Evolutionary conservation across 2,888 invertebrate genomes (phyloP), one percentile per base, ranked within the genome.

Genomic region (Pegoplata infirma): DNA sequence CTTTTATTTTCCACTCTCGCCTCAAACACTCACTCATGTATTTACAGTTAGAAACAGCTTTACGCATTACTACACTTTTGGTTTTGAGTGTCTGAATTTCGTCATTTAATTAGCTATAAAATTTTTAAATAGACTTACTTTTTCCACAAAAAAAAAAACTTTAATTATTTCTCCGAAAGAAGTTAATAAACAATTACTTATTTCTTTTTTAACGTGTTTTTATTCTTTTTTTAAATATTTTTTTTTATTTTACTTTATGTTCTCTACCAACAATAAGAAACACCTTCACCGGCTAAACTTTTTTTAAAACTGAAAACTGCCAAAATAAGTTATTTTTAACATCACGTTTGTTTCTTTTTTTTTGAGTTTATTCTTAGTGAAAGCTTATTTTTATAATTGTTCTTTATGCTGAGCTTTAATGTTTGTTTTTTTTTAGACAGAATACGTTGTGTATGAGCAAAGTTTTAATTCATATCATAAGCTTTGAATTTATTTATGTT

Each of bases 281-380:
- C 66, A 75, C 67, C 79, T 75, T 79, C 63, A 56, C 76, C 76
- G 75, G 76, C 66, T 75, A 71, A 79, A 71, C 21, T 63, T 67
- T 76, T 76, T 72, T 71, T 56, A 17, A 71, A n/a, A n/a, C n/a
- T n/a, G n/a, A n/a, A 79, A 79, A 79, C 75, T 79, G 79, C 71
- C 71, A 21, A 71, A 76, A 63, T 71, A 67, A 71, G 44, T 75
- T 68, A 36, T 63, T 46, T 44, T 53, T 10, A 19, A 40, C 32
- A 40, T 51, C 19, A 40, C 16, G 1, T 19, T 17, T 44, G 21
- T 53, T 72, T n/a, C n/a, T n/a, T n/a, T 55, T 44, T 16, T 59
- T 44, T 17, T 40, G n/a, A 3, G 56, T 63, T 51, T 44, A 28
- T 67, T 67, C 72, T 64, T 36, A 25, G n/a, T 12, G 19, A 74